Conservation (phyloP, 2,113 vertebrate genomes). For the Protobothrops mucrosquamatus region DNA sequence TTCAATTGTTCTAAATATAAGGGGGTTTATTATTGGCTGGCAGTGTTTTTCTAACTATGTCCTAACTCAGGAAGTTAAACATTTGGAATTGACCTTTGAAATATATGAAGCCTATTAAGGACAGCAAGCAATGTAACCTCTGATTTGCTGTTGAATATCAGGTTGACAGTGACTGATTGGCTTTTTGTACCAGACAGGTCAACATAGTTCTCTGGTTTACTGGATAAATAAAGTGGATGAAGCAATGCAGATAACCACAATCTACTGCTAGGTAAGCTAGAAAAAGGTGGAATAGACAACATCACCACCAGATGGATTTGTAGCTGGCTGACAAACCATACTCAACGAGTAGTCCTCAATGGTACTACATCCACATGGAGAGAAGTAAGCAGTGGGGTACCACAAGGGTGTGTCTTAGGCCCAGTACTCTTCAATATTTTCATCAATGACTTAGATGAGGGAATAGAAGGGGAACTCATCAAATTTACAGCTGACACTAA, state of each 20-base stretch:
- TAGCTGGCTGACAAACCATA: no score
- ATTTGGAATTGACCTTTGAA: neutral
- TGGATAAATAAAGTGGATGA: neutral
- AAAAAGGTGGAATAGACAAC: no score
- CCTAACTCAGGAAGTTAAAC: neutral
- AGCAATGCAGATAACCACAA: neutral
- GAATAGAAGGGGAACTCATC: no score
- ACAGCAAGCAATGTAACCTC: neutral
- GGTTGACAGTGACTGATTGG: neutral
- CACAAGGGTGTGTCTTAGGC: no score
- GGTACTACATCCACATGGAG: no score
- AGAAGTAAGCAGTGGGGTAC: no score
- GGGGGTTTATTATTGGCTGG: neutral
- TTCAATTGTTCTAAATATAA: neutral
- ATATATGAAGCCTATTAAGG: neutral
- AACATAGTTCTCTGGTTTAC: neutral
- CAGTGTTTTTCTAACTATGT: neutral
- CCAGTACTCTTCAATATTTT: no score
- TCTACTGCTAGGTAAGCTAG: no score
- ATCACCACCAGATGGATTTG: no score
- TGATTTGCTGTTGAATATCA: neutral
- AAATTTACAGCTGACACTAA: no score
- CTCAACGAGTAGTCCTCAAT: no score
- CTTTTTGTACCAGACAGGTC: neutral
- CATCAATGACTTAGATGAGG: no score